These are phyloP conservation scores for Micoletzkya japonica DNA, from an alignment of 2,888 invertebrate species.

Conservation along the genomic window DNA sequence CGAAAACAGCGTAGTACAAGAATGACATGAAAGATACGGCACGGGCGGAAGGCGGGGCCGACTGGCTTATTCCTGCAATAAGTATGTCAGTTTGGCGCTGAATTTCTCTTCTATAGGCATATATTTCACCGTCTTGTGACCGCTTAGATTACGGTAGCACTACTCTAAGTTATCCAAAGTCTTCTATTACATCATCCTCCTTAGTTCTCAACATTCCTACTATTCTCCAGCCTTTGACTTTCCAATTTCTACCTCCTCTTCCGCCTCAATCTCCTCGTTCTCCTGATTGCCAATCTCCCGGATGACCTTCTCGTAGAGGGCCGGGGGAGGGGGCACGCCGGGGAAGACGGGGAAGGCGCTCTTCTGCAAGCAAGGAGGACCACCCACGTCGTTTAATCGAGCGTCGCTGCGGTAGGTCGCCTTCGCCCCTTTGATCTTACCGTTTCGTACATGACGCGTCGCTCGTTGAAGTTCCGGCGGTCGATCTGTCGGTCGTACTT, in stretches of 20 bases:
- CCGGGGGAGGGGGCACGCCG: conserved; percentile 60
- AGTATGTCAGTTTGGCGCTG: no score
- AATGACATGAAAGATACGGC: no score
- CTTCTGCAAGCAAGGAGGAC: conserved; percentile 41
- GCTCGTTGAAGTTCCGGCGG: conserved; percentile 73
- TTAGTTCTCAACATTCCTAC: no score
- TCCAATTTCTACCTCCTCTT: no score
- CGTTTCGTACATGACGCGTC: conserved; percentile 58
- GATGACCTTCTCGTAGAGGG: conserved; percentile 47
- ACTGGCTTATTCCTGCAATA: no score
- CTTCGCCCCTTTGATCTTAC: conserved; percentile 37
- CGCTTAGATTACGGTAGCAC: no score
- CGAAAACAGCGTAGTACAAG: no score
- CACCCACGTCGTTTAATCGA: neutral
- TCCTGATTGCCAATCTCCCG: conserved; percentile 40
- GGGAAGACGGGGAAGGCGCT: conserved; percentile 61
- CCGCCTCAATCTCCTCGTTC: conserved; percentile 37
- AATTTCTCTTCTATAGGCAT: no score
- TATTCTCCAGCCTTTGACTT: conserved; percentile 31
- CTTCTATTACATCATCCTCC: no score
- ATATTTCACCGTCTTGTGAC: no score
- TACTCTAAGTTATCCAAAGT: no score
- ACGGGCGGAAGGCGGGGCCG: no score
- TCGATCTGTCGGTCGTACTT: conserved; percentile 98
- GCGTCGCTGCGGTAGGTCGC: neutral